Base-by-base conservation (phyloP, 2,888 invertebrate genomes). In the Taphrorychus bicolor region DNA sequence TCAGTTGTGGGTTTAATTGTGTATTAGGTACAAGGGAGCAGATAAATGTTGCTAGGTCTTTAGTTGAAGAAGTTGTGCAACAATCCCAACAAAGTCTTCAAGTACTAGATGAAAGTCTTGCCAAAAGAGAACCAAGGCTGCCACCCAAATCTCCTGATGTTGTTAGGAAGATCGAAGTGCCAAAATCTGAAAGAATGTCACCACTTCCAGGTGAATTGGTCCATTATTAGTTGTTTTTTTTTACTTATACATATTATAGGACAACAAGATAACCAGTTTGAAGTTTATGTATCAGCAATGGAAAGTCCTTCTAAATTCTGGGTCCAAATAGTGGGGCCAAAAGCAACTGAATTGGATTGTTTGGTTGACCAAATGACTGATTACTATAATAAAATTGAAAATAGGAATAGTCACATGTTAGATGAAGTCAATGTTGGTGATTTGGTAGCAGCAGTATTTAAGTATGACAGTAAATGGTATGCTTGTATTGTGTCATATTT, bases 251-350 rank as follows among this genome's bases (percentile, higher is more conserved):
- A 51, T 51, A 9, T 67, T 72, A 59, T 66, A 80, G 81, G 81
- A 14, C 79, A 81, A 70, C 71, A 77, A 40, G 88, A 89, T 66
- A 86, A 89, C 0, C 86, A 87, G 16, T 88, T 94, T 78, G 92
- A 95, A 78, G 92, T 95, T 14, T 95, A 91, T 82, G 92, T 96
- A 2, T 94, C 94, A 0, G 94, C 95, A 0, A 88, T 94, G 70
- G 90, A 91, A 11, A 89, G 89, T 22, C 95, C 95, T 0, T 85
- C 84, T 14, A 84, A 85, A 70, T 96, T 97, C 83, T 97, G 95
- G 94, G 87, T 96, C 7, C 96, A 96, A 84, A 87, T 93, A 70
- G 87, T 90, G 59, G 91, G 93, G 0, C 87, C 91, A 0, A 83
- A 82, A 75, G 89, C 92, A 0, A 85, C 88, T 5, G 89, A 92